Evolutionary conservation across 2,888 invertebrate genomes (phyloP).

Genomic region (Tolmerus cingulatus): DNA sequence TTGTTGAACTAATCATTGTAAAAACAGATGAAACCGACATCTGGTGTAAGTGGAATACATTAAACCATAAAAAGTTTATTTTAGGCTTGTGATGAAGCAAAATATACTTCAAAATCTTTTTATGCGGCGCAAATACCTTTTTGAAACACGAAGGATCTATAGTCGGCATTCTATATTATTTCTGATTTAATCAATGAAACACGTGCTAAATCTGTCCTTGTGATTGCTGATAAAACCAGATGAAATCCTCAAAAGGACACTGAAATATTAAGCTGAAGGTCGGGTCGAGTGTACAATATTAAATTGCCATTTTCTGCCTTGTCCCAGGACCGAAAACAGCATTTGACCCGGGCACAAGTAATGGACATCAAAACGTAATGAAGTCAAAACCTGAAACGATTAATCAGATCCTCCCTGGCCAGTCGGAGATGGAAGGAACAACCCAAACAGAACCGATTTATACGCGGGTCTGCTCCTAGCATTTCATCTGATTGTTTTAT

Average conservation of each 20-base stretch:
- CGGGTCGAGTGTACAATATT: neutral
- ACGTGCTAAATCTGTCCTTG: neutral
- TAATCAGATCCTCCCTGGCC: neutral
- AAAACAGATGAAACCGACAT: too few species aligned
- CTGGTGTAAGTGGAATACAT: neutral
- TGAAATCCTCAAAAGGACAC: neutral
- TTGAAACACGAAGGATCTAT: neutral
- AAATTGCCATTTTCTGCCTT: neutral
- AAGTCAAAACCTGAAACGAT: conserved; percentile 11
- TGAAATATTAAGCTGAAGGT: neutral
- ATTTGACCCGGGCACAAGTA: neutral
- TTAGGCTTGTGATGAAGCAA: neutral
- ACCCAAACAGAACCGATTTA: neutral
- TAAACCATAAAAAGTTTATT: too few species aligned
- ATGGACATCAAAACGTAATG: conserved; percentile 3
- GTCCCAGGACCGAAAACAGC: neutral
- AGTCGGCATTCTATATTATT: neutral
- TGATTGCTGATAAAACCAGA: neutral
- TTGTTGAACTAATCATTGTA: too few species aligned
- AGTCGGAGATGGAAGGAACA: neutral
- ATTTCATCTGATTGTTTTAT: conserved; percentile 12
- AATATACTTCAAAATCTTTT: neutral
- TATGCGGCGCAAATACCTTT: neutral
- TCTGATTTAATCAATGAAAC: neutral
- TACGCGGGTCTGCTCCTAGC: neutral